These are phyloP conservation scores for Labia minor DNA, from an alignment of 2,888 invertebrate genomes.

Conservation along the genomic window DNA sequence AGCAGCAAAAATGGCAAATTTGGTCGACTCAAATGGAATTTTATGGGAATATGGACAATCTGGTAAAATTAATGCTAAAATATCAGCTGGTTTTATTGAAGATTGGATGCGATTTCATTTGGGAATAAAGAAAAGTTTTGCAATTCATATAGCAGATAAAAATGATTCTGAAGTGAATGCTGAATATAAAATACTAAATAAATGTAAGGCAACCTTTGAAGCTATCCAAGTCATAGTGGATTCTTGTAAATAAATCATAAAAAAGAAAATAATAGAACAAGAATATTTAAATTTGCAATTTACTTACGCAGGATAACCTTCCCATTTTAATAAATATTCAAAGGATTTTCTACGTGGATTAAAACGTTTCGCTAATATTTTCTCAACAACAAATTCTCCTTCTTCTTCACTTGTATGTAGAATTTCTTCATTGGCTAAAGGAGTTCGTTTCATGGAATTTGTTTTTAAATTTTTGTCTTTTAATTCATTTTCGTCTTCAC, in stretches of 20 bases:
- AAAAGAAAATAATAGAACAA: neutral
- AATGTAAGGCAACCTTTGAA: neutral
- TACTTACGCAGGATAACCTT: constrained; percentile 62
- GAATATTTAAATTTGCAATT: constrained; percentile 22
- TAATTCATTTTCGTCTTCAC: constrained; percentile 19
- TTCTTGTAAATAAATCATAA: too few relatives aligned
- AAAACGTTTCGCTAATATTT: constrained; percentile 71
- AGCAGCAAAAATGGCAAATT: neutral
- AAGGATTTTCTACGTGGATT: constrained; percentile 66
- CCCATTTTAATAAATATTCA: constrained; percentile 80
- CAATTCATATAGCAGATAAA: neutral
- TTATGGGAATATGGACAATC: neutral
- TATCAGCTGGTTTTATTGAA: neutral
- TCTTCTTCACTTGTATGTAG: constrained; percentile 29
- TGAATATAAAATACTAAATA: neutral
- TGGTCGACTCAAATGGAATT: neutral
- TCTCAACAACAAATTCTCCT: constrained; percentile 66
- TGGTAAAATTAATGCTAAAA: neutral
- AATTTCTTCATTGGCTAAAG: constrained; percentile 7
- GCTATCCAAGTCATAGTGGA: neutral
- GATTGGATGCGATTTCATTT: neutral
- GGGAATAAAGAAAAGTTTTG: neutral
- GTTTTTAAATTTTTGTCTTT: constrained; percentile 3
- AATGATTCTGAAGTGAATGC: neutral
- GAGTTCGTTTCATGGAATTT: constrained; percentile 16